phyloP scores from a whole-genome alignment of 2,888 invertebrate genomes.

The Caenorhabditis zanzibari region DNA sequence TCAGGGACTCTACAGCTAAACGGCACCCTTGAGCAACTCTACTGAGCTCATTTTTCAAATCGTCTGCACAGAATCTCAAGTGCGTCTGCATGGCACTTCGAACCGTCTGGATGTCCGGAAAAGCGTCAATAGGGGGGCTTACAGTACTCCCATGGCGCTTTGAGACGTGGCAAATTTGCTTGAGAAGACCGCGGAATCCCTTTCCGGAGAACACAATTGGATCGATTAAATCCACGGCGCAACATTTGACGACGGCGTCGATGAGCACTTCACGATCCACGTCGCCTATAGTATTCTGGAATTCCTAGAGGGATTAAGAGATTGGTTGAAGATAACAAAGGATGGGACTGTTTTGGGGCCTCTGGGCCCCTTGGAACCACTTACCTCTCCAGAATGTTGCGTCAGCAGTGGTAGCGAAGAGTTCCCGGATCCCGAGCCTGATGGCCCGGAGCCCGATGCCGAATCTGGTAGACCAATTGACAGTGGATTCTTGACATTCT shows the following conservation, averaged over 20 bases:
- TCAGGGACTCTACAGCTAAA: conserved; percentile 60
- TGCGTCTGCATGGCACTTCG: conserved; percentile 65
- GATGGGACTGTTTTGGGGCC: background rate
- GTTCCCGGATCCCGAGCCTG: conserved; percentile 7
- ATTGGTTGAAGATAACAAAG: background rate
- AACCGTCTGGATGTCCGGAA: conserved; percentile 66
- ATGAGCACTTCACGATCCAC: conserved; percentile 71
- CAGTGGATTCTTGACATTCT: conserved; percentile 4
- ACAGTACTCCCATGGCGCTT: conserved; percentile 44
- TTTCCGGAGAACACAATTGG: conserved; percentile 69
- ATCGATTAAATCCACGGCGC: conserved; percentile 73
- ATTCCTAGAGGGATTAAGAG: conserved; percentile 46
- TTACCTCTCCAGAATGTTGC: conserved; percentile 63
- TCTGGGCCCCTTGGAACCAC: background rate
- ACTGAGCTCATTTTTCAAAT: conserved; percentile 71
- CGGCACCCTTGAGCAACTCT: conserved; percentile 67
- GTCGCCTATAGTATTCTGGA: conserved; percentile 70
- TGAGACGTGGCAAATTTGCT: conserved; percentile 60
- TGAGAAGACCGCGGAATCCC: conserved; percentile 64
- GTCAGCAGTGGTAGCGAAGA: conserved; percentile 32
- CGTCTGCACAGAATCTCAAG: conserved; percentile 69
- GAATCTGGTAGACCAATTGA: conserved; percentile 32
- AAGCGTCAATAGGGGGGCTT: conserved; percentile 45
- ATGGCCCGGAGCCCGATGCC: background rate
- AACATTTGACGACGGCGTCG: conserved; percentile 70